Conservation (phyloP, 2,113 vertebrate species). For the Albula goreensis region DNA sequence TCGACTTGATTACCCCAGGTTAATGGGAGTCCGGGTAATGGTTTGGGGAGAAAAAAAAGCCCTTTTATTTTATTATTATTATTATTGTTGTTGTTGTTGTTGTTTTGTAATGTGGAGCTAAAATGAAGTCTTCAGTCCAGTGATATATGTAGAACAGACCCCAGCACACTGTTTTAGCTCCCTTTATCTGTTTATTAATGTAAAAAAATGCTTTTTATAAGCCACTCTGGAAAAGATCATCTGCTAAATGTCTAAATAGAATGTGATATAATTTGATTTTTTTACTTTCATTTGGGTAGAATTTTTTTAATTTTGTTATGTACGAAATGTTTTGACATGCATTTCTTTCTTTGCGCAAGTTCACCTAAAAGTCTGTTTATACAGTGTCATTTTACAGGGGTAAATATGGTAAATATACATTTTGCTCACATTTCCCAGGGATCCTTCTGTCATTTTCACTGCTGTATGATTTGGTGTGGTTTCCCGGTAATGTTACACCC, state of each 20-base stretch:
- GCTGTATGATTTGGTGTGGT: background rate
- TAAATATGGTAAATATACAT: background rate
- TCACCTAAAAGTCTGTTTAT: background rate
- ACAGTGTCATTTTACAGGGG: background rate
- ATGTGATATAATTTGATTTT: too few relatives aligned
- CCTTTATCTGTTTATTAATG: background rate
- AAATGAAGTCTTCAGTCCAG: background rate
- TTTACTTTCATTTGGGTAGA: background rate
- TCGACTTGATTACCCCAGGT: background rate
- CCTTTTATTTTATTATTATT: background rate
- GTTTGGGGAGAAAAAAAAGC: background rate
- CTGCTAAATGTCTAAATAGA: too few relatives aligned
- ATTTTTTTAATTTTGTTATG: background rate
- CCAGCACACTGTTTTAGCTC: conserved; percentile 54
- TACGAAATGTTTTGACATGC: background rate
- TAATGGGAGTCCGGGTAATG: background rate
- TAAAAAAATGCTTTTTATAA: too few relatives aligned
- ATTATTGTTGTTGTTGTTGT: background rate
- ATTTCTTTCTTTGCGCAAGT: background rate
- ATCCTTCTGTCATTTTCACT: too few relatives aligned
- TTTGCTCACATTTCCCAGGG: too few relatives aligned
- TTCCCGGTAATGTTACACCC: background rate
- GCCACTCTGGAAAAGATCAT: too few relatives aligned
- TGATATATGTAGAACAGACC: background rate
- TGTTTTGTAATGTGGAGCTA: background rate